A percentile compares a stretch with the other conserved stretches of the same genome.
Evolutionary conservation across 1,140 invertebrate species (phyloP).

Genomic region (Scaptomyza hsui): DNA sequence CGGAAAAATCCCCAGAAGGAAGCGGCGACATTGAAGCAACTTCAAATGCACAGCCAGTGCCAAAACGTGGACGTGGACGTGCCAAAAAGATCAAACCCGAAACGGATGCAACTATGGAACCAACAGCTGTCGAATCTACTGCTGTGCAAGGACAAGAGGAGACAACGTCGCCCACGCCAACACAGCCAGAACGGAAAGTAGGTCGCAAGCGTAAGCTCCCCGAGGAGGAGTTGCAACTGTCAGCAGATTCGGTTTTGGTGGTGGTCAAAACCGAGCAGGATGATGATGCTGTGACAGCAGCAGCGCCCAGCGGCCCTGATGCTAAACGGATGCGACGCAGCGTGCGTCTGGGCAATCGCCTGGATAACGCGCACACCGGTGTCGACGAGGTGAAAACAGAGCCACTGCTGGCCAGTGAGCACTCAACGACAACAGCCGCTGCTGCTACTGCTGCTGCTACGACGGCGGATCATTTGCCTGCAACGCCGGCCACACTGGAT

Average conservation of each 20-base stretch:
- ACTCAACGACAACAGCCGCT: background rate
- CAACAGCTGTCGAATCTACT: background rate
- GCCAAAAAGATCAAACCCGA: conserved; percentile 67
- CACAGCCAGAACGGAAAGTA: conserved; percentile 49
- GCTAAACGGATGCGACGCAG: conserved; percentile 68
- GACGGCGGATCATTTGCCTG: background rate
- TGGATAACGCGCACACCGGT: conserved; percentile 41
- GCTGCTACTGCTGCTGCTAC: background rate
- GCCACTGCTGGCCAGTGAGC: conserved; percentile 4
- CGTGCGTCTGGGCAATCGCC: conserved; percentile 71
- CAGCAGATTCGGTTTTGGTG: conserved; percentile 12
- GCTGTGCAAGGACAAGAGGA: conserved; percentile 36
- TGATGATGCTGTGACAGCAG: background rate
- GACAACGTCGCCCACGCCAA: background rate
- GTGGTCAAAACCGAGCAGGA: conserved; percentile 64
- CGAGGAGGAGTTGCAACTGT: conserved; percentile 47
- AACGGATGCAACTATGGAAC: conserved; percentile 21
- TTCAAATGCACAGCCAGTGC: conserved; percentile 23
- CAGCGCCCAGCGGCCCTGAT: conserved; percentile 25
- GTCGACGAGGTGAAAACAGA: conserved; percentile 57
- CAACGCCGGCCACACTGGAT: conserved; percentile 23
- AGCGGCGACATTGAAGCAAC: background rate
- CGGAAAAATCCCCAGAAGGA: conserved; percentile 32
- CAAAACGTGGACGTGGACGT: conserved; percentile 75
- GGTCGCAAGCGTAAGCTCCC: conserved; percentile 66